Evolutionary conservation across 2,888 invertebrate species (phyloP).

Genomic region (Drosophila trichaetosa): DNA sequence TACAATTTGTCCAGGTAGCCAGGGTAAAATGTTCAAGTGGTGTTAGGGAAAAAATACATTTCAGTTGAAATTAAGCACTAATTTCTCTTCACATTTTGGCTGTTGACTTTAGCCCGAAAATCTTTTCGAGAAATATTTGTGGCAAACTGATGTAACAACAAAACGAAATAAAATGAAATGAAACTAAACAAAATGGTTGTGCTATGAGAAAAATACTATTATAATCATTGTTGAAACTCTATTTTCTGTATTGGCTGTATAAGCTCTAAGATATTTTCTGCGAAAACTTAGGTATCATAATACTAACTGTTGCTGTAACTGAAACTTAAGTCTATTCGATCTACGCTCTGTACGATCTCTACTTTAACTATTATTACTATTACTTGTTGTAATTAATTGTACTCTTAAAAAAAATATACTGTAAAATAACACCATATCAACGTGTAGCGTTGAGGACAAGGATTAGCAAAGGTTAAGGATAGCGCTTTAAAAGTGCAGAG

Average conservation of each 20-base stretch:
- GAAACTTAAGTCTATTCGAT: slow-evolving; percentile 67
- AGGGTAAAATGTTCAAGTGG: slow-evolving; percentile 51
- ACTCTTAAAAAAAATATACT: slow-evolving; percentile 63
- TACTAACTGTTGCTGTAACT: slow-evolving; percentile 61
- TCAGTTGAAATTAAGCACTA: slow-evolving; percentile 28
- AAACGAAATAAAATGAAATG: slow-evolving; percentile 38
- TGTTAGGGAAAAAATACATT: slow-evolving; percentile 17
- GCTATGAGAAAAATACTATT: slow-evolving; percentile 59
- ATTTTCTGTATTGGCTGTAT: slow-evolving; percentile 51
- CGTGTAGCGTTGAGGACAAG: slow-evolving; percentile 53
- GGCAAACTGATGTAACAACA: slow-evolving; percentile 30
- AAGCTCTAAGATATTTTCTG: slow-evolving; percentile 35
- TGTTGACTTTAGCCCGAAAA: slow-evolving; percentile 51
- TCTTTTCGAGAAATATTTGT: slow-evolving; percentile 27
- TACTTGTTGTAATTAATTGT: slow-evolving; percentile 45
- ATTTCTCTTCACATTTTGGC: slow-evolving; percentile 61
- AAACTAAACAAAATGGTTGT: slow-evolving; percentile 70
- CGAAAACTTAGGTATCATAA: slow-evolving; percentile 45
- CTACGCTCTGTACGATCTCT: slow-evolving; percentile 44
- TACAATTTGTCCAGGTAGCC: slow-evolving; percentile 59
- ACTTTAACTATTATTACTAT: slow-evolving; percentile 46
- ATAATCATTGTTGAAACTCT: slow-evolving; percentile 58
- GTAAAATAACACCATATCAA: slow-evolving; percentile 84
- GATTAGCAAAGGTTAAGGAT: slow-evolving; percentile 38
- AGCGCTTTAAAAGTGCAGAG: slow-evolving; percentile 73